Evolutionary conservation across 2,113 vertebrate genomes (phyloP).

Genomic region (Gorilla gorilla): DNA sequence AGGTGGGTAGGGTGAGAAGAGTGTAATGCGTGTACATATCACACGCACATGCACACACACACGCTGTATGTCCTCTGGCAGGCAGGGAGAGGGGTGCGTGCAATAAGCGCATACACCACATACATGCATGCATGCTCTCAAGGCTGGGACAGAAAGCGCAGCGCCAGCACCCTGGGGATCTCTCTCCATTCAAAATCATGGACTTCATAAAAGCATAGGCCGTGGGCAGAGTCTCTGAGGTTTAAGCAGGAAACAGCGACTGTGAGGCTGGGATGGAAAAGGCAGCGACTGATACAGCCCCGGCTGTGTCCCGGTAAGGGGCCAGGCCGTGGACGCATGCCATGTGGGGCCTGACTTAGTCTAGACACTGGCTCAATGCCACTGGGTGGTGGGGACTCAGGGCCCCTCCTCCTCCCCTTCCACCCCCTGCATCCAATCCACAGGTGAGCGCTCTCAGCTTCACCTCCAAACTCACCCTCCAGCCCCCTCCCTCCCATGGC

Average conservation of each 20-base stretch:
- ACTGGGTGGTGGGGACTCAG: not conserved
- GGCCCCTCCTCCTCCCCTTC: not conserved
- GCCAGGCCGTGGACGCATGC: rapidly evolving
- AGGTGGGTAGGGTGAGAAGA: no score
- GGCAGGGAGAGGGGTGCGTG: not conserved
- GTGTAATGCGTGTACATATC: no score
- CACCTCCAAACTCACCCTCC: not conserved
- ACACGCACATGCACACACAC: no score
- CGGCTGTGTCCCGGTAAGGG: not conserved
- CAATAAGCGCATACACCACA: no score
- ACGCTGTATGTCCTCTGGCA: not conserved
- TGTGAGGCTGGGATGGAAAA: not conserved
- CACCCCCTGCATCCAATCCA: not conserved
- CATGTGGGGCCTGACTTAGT: rapidly evolving
- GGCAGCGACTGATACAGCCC: not conserved
- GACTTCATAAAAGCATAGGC: conserved; percentile 29
- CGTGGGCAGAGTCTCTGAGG: not conserved
- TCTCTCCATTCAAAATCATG: not conserved
- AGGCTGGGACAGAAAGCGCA: not conserved
- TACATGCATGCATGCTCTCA: rapidly evolving
- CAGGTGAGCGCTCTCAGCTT: not conserved
- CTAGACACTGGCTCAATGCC: not conserved
- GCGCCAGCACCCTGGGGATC: not conserved
- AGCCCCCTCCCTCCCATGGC: no score
- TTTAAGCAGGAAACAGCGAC: not conserved